Evolutionary conservation across 2,113 vertebrate genomes (phyloP), one percentile per base, ranked within the genome.

Genomic region (Melanerpes formicivorus): DNA sequence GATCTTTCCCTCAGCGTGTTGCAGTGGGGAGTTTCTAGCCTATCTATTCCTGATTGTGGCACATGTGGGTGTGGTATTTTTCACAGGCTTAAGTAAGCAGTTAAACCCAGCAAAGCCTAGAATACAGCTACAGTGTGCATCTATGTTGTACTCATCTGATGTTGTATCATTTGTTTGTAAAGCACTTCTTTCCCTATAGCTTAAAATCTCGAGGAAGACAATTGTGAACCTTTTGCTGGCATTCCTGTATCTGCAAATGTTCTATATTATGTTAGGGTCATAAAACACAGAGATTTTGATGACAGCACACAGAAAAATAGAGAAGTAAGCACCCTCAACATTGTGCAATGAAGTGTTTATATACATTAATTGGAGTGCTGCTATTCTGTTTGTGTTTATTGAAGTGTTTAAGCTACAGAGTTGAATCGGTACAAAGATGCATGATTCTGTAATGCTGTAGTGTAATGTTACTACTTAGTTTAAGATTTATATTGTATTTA

Each of bases 21-120:
- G 18, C 18, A 32, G 42, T 7, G n/a, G 65, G 65, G 73, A 15
- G 74, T 88, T 80, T 71, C 23, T 86, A 5, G 56, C 62, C 0
- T 65, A 1, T 25, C 62, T 80, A 8, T 48, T 63, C 17, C 48
- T 75, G 23, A 5, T 18, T 87, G 48, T 60, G 50, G 27, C 63
- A 13, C 0, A 3, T 11, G 25, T 37, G 2, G 52, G 52, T 55
- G 22, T 55, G 54, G 25, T 7, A 9, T 40, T 42, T 44, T n/a
- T 59, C 73, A 30, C 60, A 71, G 69, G 56, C 60, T 85, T 80
- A 48, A 85, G 72, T 72, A 75, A 81, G 76, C 82, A 80, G 56
- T 52, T 91, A 83, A 85, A 85, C 56, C 56, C 80, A 83, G 66
- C 37, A 87, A 69, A 72, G 70, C 89, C 92, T 87, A 84, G 81